Evolutionary conservation across 2,888 invertebrate genomes (phyloP).

Genomic region (Mesoligia furuncula): DNA sequence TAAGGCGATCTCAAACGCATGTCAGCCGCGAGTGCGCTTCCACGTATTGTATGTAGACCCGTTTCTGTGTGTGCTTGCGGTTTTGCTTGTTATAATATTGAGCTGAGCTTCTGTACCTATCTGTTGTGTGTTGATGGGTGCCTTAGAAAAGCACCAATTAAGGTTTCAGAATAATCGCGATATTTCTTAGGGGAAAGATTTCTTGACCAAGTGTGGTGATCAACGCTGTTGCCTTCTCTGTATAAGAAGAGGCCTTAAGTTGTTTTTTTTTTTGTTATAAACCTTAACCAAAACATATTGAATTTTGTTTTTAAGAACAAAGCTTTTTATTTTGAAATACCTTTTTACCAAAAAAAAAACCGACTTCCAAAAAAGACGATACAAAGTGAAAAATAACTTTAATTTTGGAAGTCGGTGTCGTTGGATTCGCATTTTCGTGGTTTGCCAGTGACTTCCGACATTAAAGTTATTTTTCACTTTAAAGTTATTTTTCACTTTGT

Average conservation of each 20-base stretch:
- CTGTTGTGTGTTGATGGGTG: not conserved
- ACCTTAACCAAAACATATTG: not conserved
- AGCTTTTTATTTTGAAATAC: not conserved
- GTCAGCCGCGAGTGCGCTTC: not conserved
- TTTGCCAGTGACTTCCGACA: too few species aligned
- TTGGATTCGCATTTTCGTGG: too few species aligned
- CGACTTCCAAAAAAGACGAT: too few species aligned
- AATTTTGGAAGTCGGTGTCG: too few species aligned
- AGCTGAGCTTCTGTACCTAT: not conserved
- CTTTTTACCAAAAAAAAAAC: too few species aligned
- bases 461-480: too few species aligned
- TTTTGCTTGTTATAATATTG: too few species aligned
- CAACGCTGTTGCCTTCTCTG: too few species aligned
- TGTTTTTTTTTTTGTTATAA: not conserved
- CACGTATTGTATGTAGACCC: not conserved
- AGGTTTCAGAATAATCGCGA: constrained; percentile 21
- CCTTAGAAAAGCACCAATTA: constrained; percentile 4
- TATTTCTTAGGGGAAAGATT: not conserved
- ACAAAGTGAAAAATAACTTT: too few species aligned
- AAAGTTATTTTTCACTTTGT: too few species aligned
- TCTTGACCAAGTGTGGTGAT: not conserved
- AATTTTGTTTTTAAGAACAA: not conserved
- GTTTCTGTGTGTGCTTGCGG: not conserved
- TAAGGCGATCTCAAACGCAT: not conserved
- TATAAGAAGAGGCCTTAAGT: too few species aligned